Evolutionary conservation across 2,113 vertebrate genomes (phyloP).

Genomic region (Ifrita kowaldi): DNA sequence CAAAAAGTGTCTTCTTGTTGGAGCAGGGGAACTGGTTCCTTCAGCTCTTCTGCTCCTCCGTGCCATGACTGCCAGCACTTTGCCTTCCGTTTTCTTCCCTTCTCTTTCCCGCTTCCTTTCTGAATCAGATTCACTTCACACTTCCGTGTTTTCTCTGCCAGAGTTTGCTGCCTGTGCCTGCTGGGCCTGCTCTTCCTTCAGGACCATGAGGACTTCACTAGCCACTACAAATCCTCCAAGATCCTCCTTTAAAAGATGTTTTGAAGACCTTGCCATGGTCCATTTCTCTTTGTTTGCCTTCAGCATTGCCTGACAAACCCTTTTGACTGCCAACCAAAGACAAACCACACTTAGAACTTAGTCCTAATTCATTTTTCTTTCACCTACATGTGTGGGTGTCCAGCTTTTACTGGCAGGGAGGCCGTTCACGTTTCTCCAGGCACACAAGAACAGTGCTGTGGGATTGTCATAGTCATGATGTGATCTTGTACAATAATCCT

Average conservation of each 20-base stretch:
- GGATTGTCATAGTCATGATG: background rate
- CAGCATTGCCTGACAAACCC: background rate
- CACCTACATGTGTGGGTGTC: background rate
- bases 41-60: background rate
- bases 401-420: background rate
- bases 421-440: background rate
- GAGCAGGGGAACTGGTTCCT: background rate
- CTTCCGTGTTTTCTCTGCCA: background rate
- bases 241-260: background rate
- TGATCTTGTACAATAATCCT: background rate
- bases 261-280: background rate
- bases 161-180: background rate
- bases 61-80: background rate
- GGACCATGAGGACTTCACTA: background rate
- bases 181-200: background rate
- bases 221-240: background rate
- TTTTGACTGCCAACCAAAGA: background rate
- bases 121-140: background rate
- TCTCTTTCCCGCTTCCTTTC: background rate
- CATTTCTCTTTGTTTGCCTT: background rate
- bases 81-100: background rate
- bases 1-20: background rate
- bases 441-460: background rate
- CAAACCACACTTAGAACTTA: background rate
- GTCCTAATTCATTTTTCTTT: background rate